phyloP scores from a whole-genome alignment of 92 coral and sea anemone genomes.

The Epizoanthus fatuus region DNA sequence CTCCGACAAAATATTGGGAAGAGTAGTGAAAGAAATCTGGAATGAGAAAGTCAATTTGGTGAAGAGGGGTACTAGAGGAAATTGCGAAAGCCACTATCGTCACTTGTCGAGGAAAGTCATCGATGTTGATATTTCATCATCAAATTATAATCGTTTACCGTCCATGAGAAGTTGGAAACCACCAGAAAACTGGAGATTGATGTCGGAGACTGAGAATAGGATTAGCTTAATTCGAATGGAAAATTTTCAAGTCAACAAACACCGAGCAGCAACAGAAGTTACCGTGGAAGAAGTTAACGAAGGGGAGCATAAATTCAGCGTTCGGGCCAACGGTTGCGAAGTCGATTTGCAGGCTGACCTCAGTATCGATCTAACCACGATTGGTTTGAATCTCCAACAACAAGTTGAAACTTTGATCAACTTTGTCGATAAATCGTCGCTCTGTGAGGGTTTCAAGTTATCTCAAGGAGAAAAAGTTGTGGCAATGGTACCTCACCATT shows the following conservation, averaged over 20 bases:
- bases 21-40: slow-evolving; percentile 32
- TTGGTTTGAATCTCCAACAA: too few species aligned
- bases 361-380: too few species aligned
- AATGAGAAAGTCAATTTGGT: slow-evolving; percentile 7
- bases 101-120: slow-evolving; percentile 10
- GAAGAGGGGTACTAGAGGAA: slow-evolving; percentile 15
- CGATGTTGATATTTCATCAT: not conserved
- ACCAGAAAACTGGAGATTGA: not conserved
- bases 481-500: too few species aligned
- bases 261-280: slow-evolving; percentile 17
- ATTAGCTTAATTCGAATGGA: not conserved
- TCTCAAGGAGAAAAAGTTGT: too few species aligned
- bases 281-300: not conserved
- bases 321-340: too few species aligned
- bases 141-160: too few species aligned
- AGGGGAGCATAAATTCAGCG: not conserved
- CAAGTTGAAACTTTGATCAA: too few species aligned
- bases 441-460: too few species aligned
- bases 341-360: too few species aligned
- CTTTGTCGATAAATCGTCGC: too few species aligned
- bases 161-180: not conserved
- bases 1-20: not conserved
- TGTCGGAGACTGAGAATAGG: not conserved
- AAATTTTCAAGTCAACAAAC: slow-evolving; percentile 7
- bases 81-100: slow-evolving; percentile 9